These are phyloP conservation scores for Tauraco hartlaubi DNA, from an alignment of 2,797 vertebrate species.

Conservation along the genomic window DNA sequence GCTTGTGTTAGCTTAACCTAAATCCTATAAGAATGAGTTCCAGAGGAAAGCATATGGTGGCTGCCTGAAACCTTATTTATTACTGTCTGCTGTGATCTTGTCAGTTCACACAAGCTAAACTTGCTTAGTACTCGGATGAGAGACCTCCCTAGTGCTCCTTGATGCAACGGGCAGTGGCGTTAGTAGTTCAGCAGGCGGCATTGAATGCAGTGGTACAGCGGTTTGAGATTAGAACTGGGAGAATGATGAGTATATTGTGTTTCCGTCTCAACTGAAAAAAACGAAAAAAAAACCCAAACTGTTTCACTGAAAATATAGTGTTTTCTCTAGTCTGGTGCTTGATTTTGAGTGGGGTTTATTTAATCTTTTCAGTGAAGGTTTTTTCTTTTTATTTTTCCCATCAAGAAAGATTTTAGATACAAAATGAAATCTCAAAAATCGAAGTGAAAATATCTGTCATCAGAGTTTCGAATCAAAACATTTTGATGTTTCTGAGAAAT, in stretches of 20 bases:
- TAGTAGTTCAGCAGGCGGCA: not conserved
- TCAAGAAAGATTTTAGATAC: not conserved
- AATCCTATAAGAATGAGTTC: not conserved
- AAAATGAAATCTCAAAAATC: not conserved
- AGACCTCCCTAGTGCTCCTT: not conserved
- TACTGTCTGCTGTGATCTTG: not conserved
- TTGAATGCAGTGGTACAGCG: not conserved
- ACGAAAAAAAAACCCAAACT: not conserved
- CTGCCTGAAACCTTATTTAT: not conserved
- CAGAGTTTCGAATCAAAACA: not conserved
- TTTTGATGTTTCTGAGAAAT: not conserved
- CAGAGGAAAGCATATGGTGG: not conserved
- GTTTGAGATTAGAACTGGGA: not conserved
- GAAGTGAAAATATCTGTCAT: not conserved
- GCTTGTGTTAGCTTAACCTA: not conserved
- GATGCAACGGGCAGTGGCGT: not conserved
- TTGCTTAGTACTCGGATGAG: fast-evolving
- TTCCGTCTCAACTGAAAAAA: not conserved
- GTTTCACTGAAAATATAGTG: not conserved
- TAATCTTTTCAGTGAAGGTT: not conserved
- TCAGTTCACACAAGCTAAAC: not conserved
- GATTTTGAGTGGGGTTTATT: not conserved
- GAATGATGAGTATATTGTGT: not conserved
- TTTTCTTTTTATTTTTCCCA: not conserved
- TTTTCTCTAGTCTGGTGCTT: not conserved